A percentile compares a stretch with the other conserved stretches of the same genome.
Evolutionary conservation across 1,140 invertebrate genomes (phyloP).

Genomic region (Drepana arcuata): DNA sequence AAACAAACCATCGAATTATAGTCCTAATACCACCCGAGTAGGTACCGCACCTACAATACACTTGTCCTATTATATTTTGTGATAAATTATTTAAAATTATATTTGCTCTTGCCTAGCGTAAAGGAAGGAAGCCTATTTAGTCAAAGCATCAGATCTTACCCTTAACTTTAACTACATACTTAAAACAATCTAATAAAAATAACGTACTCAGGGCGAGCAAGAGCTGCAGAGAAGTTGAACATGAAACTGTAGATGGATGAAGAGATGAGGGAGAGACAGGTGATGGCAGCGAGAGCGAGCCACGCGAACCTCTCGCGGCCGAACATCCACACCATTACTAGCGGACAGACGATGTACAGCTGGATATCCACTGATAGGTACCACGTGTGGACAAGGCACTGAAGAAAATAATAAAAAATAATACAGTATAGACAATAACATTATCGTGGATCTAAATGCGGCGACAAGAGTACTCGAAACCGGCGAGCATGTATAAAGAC

Average conservation of each 20-base stretch:
- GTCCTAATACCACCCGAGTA: too few species aligned
- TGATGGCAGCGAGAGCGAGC: background rate
- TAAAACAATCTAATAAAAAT: constrained; percentile 1
- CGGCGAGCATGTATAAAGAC: too few species aligned
- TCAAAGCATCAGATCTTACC: too few species aligned
- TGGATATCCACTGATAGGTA: constrained; percentile 71
- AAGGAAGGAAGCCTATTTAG: too few species aligned
- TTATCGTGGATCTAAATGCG: too few species aligned
- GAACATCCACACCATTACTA: constrained; percentile 22
- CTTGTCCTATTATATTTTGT: too few species aligned
- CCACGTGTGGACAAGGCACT: constrained; percentile 73
- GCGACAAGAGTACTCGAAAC: too few species aligned
- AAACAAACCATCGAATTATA: too few species aligned
- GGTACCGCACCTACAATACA: too few species aligned
- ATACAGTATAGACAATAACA: too few species aligned
- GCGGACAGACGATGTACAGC: constrained; percentile 50
- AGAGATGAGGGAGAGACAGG: background rate
- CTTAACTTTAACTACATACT: background rate
- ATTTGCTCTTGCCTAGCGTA: too few species aligned
- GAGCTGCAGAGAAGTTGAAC: constrained; percentile 1
- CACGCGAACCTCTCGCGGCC: constrained; percentile 1
- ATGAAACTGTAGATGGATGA: constrained; percentile 1
- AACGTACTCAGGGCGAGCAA: constrained; percentile 13
- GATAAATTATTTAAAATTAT: too few species aligned
- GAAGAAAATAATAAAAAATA: constrained; percentile 24